phyloP scores from a whole-genome alignment of 2,888 invertebrate species.

The Drosophila neoperkinsi region DNA sequence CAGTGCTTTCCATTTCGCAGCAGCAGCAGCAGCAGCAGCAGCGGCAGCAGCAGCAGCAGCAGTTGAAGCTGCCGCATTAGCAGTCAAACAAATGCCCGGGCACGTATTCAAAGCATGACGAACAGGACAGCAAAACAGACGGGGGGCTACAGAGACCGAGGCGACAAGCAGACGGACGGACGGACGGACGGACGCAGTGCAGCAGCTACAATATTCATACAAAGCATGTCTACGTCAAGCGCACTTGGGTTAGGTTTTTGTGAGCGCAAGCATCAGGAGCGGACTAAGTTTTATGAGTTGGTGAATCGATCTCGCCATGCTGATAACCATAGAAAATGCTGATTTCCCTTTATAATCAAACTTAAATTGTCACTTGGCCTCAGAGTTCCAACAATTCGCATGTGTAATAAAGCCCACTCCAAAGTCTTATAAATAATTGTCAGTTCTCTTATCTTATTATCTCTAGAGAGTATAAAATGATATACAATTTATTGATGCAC shows the following conservation, averaged over 20 bases:
- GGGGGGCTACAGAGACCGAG: not conserved
- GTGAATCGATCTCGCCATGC: not conserved
- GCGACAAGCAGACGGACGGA: slow-evolving; percentile 3
- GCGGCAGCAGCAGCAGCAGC: slow-evolving; percentile 15
- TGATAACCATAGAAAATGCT: not conserved
- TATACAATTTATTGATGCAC: not conserved
- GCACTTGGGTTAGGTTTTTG: not conserved
- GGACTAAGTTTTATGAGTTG: not conserved
- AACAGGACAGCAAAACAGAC: slow-evolving; percentile 17
- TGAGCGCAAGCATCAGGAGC: slow-evolving; percentile 9
- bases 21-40: slow-evolving; percentile 19
- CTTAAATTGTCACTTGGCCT: slow-evolving; percentile 73
- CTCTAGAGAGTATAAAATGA: not conserved
- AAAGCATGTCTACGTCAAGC: not conserved
- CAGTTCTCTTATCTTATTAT: not conserved
- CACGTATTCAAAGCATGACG: slow-evolving; percentile 71
- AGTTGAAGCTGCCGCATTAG: slow-evolving; percentile 58
- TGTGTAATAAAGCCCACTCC: not conserved
- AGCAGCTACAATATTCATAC: slow-evolving; percentile 8
- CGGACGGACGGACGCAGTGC: slow-evolving; percentile 11
- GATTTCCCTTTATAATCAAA: not conserved
- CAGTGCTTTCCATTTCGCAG: slow-evolving; percentile 66
- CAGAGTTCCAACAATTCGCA: slow-evolving; percentile 52
- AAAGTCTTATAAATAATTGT: not conserved
- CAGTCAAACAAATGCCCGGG: slow-evolving; percentile 69